phyloP scores from a whole-genome alignment of 2,888 invertebrate genomes.

The Drosophila buzzatii region DNA sequence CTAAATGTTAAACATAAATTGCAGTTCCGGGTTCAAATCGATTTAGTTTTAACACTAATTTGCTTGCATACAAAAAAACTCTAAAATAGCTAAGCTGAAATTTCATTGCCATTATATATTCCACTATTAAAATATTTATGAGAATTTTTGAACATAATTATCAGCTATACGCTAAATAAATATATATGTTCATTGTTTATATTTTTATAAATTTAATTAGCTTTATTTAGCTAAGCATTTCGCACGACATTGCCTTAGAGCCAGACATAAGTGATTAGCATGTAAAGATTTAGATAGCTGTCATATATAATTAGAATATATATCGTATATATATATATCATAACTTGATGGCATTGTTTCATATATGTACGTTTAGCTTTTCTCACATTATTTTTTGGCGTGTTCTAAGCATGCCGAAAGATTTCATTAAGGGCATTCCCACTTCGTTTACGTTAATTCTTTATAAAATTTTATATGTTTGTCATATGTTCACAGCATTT shows the following conservation, averaged over 20 bases:
- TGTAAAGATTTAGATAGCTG: not conserved
- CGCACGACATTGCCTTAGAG: constrained; percentile 25
- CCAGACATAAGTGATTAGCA: constrained; percentile 9
- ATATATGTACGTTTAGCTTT: not conserved
- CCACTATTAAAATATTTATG: not conserved
- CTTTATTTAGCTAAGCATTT: constrained; percentile 25
- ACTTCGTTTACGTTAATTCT: constrained; percentile 31
- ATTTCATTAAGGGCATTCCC: constrained; percentile 48
- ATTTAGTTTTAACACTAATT: not conserved
- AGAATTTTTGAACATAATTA: constrained; percentile 2
- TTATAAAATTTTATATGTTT: constrained; percentile 8
- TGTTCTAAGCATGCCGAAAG: constrained; percentile 18
- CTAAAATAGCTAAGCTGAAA: not conserved
- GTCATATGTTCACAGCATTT: constrained; percentile 31
- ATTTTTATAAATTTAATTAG: constrained; percentile 20
- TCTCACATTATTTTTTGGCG: constrained; percentile 42
- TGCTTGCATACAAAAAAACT: not conserved
- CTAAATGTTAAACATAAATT: not conserved
- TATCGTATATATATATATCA: not conserved
- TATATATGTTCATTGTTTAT: not conserved
- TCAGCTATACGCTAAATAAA: not conserved
- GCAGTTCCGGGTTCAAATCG: not conserved
- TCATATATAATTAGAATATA: not conserved
- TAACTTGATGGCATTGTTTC: constrained; percentile 33
- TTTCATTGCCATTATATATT: not conserved